Percentiles rank a stretch among this genome's conserved stretches.
phyloP scores from a whole-genome alignment of 1,140 invertebrate species.

The Hyphantria cunea region DNA sequence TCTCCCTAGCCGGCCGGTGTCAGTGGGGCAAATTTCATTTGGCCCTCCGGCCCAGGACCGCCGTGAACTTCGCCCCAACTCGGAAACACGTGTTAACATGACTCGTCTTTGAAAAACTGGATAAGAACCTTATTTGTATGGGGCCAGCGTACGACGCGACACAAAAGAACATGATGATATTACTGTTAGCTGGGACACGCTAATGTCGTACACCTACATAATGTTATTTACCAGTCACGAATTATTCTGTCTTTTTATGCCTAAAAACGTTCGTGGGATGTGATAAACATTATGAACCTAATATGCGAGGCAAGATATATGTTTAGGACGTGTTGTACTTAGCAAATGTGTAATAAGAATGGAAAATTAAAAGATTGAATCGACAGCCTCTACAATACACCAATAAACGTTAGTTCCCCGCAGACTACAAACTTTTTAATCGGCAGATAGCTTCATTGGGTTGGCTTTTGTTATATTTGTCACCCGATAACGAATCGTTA shows the following conservation, averaged over 20 bases:
- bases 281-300: conserved; percentile 31
- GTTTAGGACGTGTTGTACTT: conserved; percentile 13
- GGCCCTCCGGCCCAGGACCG: conserved; percentile 33
- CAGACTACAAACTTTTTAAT: too few species aligned
- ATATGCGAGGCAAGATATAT: conserved; percentile 20
- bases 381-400: too few species aligned
- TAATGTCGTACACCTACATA: conserved; percentile 66
- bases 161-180: conserved; percentile 75
- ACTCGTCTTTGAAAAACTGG: conserved; percentile 75
- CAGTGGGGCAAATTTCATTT: conserved; percentile 77
- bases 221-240: conserved; percentile 61
- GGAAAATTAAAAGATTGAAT: too few species aligned
- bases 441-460: too few species aligned
- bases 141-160: conserved; percentile 69
- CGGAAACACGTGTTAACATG: conserved; percentile 74
- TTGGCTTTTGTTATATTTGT: too few species aligned
- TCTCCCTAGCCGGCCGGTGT: conserved; percentile 49
- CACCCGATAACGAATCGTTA: too few species aligned
- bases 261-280: conserved; percentile 36
- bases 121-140: conserved; percentile 79
- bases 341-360: too few species aligned
- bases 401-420: too few species aligned
- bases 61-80: conserved; percentile 61
- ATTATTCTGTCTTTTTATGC: conserved; percentile 41
- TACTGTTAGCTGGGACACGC: conserved; percentile 58